A percentile compares a stretch with the other conserved stretches of the same genome.
These are phyloP conservation scores for Eidolon helvum DNA, from an alignment of 2,113 vertebrate genomes.

Conservation along the genomic window DNA sequence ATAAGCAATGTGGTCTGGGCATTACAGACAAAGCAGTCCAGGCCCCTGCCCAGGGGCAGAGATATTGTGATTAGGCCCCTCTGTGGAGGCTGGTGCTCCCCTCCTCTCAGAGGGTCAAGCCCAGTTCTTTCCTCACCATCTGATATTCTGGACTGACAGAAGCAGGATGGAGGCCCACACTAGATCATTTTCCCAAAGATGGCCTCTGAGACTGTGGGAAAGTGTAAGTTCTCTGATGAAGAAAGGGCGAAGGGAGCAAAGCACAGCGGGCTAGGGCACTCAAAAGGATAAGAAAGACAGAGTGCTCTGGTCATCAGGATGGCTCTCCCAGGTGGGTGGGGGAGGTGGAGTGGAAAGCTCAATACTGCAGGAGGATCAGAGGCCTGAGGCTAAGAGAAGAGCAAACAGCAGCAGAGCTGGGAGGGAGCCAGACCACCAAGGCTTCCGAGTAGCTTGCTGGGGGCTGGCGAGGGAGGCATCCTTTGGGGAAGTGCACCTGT, in stretches of 20 bases:
- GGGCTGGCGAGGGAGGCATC: neutral
- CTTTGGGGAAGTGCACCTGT: neutral
- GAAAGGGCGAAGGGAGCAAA: neutral
- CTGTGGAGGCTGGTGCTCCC: neutral
- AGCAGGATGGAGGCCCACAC: neutral
- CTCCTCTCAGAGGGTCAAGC: neutral
- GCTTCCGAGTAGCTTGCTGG: neutral
- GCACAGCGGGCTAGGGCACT: neutral
- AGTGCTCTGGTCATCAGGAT: no score
- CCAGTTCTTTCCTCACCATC: neutral
- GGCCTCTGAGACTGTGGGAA: neutral
- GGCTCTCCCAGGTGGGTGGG: neutral
- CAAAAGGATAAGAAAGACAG: neutral
- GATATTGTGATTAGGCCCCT: neutral
- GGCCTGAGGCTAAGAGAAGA: neutral
- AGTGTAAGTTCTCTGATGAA: neutral
- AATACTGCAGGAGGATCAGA: neutral
- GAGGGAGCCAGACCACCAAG: neutral
- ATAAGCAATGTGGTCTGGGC: neutral
- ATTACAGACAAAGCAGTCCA: neutral
- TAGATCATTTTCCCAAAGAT: neutral
- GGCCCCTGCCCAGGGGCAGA: neutral
- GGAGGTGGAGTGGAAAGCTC: accelerated
- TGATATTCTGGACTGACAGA: neutral
- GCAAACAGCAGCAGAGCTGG: neutral